Base-by-base conservation (phyloP, 2,113 vertebrate species). In the Phylloscopus trochiloides region DNA sequence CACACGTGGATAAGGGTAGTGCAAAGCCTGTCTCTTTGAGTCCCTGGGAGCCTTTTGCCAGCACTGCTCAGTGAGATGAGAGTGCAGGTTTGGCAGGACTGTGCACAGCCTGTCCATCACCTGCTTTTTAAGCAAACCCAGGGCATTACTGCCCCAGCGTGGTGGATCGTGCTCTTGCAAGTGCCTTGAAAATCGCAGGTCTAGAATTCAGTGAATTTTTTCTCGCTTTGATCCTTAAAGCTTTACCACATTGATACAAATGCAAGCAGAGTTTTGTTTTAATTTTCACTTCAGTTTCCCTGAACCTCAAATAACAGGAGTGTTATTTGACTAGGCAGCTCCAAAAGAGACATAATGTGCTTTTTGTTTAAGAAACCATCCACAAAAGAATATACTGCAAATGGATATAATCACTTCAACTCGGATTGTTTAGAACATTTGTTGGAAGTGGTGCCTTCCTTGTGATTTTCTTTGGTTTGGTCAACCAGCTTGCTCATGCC, bases 1-100 rank as follows among this genome's bases (percentile, higher is more conserved):
- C 17, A 52, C 17, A 8, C 0, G 0, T 24, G 10, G 8, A 1
- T 7, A 32, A 4, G n/a, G 15, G 10, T 1, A 22, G 70, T 40
- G 2, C 7, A 26, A 34, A 28, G 8, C 2, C 5, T 3, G 26
- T 32, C 24, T 29, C 40, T 59, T 20, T 24, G 34, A 5, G 66
- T 6, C 59, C 1, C 7, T 8, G 28, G 7, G 7, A 38, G 32
- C 21, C 3, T 54, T 68, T 22, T 48, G 40, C 32, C 40, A 15
- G 38, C 51, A 0, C 22, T 26, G 32, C 26, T 58, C n/a, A 19
- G 19, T 4, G 17, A 51, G 25, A n/a, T 4, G 28, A 7, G 22
- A 8, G 6, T 31, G 9, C 34, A 31, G 67, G 1, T 15, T n/a
- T 43, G 26, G 19, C 38, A 45, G 19, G 26, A 25, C 48, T 5